Evolutionary conservation across 2,113 vertebrate genomes (phyloP).

Genomic region (Halcyon malimbica): DNA sequence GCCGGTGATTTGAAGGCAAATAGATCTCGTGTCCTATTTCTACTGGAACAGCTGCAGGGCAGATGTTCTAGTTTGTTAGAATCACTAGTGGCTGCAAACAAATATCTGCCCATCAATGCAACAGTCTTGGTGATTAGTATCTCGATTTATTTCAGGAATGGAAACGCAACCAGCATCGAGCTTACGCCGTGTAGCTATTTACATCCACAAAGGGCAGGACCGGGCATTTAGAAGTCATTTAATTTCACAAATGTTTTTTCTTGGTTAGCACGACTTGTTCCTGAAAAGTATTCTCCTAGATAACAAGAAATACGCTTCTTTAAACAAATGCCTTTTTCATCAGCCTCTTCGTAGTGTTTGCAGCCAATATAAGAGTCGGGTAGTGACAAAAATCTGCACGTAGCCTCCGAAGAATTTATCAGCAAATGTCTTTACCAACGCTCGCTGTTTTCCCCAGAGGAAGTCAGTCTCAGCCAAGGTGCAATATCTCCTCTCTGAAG

Average conservation of each 20-base stretch:
- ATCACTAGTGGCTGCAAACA: background rate
- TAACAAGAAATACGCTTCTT: background rate
- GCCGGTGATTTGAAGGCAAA: background rate
- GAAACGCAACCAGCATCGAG: background rate
- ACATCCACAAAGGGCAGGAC: background rate
- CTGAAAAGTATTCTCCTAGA: background rate
- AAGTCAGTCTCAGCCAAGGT: background rate
- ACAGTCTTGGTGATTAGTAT: background rate
- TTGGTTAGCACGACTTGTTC: background rate
- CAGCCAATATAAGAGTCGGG: background rate
- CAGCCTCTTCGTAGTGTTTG: background rate
- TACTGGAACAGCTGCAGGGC: conserved; percentile 5
- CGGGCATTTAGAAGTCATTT: accelerated
- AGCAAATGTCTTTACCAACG: background rate
- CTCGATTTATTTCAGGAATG: background rate
- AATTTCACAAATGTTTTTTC: background rate
- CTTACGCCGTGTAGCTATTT: background rate
- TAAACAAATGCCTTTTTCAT: background rate
- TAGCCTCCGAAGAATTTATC: background rate
- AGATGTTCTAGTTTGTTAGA: background rate
- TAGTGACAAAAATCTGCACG: background rate
- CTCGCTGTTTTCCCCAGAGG: background rate
- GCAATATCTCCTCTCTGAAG: background rate
- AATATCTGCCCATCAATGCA: background rate
- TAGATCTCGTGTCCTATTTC: background rate